Conservation (phyloP, 2,113 vertebrate species). For the Tichodroma muraria region DNA sequence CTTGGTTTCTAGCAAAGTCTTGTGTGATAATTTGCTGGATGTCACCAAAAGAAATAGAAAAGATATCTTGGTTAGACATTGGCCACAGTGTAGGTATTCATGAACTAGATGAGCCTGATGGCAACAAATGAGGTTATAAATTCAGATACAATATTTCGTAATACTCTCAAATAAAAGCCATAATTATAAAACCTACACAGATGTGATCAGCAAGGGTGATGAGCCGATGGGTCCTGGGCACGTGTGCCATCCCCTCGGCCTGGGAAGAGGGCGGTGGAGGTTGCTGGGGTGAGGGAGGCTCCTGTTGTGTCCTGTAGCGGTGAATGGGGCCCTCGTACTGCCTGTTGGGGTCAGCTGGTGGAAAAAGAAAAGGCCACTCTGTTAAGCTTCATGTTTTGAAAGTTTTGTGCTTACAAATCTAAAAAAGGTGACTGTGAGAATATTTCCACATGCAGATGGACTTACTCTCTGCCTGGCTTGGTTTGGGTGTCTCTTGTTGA, state of each 20-base stretch:
- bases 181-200: slow-evolving; percentile 78
- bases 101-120: not conserved
- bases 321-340: slow-evolving; percentile 79
- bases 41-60: not conserved
- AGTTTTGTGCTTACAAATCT: not conserved
- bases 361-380: not conserved
- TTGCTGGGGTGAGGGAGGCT: slow-evolving; percentile 78
- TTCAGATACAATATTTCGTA: not conserved
- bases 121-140: not conserved
- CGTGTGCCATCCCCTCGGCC: slow-evolving; percentile 77
- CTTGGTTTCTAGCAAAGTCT: slow-evolving; percentile 95
- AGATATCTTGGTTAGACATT: not conserved
- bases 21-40: slow-evolving; percentile 96
- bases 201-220: slow-evolving; percentile 98
- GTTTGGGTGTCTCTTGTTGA: slow-evolving; percentile 71
- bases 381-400: not conserved
- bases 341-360: slow-evolving; percentile 73
- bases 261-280: slow-evolving; percentile 72
- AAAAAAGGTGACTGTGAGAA: not conserved
- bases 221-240: slow-evolving; percentile 87
- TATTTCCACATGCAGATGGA: not conserved
- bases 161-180: not conserved
- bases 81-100: not conserved
- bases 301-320: slow-evolving; percentile 79
- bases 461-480: slow-evolving; percentile 79